Evolutionary conservation across 2,888 invertebrate species (phyloP).

Genomic region (Marronus borbonicus): DNA sequence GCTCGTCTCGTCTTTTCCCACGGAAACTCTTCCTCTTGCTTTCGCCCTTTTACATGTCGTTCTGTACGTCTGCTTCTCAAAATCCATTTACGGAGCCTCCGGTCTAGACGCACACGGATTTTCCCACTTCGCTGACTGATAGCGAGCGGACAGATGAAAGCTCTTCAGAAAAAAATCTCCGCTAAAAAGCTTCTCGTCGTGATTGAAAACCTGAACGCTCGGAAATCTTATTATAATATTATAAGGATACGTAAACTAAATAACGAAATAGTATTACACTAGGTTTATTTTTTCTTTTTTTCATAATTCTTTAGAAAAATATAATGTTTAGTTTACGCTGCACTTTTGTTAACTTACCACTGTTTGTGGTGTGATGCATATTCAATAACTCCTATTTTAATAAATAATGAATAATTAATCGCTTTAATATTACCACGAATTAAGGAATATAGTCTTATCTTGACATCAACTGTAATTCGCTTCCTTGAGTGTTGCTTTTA

Average conservation of each 20-base stretch:
- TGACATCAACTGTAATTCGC: no score
- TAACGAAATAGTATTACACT: no score
- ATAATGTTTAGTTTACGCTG: no score
- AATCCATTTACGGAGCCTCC: slow-evolving; percentile 4
- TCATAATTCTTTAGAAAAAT: no score
- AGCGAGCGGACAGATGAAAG: background rate
- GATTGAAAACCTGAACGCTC: slow-evolving; percentile 22
- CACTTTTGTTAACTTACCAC: no score
- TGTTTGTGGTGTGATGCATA: no score
- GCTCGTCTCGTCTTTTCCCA: slow-evolving; percentile 2
- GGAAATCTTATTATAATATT: slow-evolving; percentile 35
- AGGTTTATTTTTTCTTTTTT: no score
- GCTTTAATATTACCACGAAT: no score
- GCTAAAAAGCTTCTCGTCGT: background rate
- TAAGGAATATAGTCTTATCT: no score
- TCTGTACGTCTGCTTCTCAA: background rate
- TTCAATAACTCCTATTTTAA: no score
- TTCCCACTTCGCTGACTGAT: background rate
- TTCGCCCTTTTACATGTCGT: background rate
- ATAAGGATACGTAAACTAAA: background rate
- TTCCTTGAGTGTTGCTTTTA: no score
- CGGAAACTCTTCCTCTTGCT: background rate
- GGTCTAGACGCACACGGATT: slow-evolving; percentile 13
- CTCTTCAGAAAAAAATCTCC: slow-evolving; percentile 7
- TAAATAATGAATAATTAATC: no score